Evolutionary conservation across 2,113 vertebrate genomes (phyloP).

Genomic region (Geococcyx californianus): DNA sequence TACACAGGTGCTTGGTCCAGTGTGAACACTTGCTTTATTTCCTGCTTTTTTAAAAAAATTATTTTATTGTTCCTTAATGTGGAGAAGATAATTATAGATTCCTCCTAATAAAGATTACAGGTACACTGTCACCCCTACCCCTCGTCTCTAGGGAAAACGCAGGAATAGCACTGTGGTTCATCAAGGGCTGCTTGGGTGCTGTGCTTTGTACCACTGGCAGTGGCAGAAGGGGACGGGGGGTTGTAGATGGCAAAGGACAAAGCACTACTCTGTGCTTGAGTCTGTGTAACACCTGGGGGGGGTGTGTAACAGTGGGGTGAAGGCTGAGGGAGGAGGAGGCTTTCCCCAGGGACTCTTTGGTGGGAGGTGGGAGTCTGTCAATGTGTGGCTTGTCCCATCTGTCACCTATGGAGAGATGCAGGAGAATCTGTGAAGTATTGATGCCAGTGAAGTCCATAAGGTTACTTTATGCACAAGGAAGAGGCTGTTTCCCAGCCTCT

Average conservation of each 20-base stretch:
- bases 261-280: neutral
- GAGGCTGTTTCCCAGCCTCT: neutral
- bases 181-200: neutral
- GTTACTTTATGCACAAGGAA: neutral
- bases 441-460: neutral
- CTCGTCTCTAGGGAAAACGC: neutral
- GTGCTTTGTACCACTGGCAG: neutral
- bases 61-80: neutral
- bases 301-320: neutral
- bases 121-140: neutral
- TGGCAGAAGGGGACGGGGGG: neutral
- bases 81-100: neutral
- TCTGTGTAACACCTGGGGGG: neutral
- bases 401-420: rapidly evolving
- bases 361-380: neutral
- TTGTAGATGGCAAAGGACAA: neutral
- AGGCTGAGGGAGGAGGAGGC: neutral
- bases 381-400: neutral
- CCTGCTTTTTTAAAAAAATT: too few relatives aligned
- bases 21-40: neutral
- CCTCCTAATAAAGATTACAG: neutral
- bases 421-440: neutral
- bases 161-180: neutral
- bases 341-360: neutral
- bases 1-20: neutral